phyloP scores from a whole-genome alignment of 2,113 vertebrate genomes.

The Columba janthina region DNA sequence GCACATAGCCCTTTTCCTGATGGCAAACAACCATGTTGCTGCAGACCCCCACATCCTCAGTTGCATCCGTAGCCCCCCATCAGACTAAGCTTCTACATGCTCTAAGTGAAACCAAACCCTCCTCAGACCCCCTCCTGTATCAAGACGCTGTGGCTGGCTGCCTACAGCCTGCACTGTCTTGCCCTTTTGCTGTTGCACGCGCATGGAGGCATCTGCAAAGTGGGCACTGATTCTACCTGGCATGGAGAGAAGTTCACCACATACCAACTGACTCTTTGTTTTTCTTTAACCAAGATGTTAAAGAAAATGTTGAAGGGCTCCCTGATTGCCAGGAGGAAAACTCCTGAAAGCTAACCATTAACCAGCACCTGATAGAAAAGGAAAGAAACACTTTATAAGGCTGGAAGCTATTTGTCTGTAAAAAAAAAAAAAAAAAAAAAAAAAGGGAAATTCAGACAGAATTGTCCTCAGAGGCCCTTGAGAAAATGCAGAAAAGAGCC shows the following conservation, averaged over 20 bases:
- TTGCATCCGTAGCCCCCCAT: neutral
- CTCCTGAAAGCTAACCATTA: constrained; percentile 46
- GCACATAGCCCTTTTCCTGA: neutral
- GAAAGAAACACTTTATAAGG: neutral
- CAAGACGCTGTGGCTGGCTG: accelerated
- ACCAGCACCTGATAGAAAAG: neutral
- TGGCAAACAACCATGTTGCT: accelerated
- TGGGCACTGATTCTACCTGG: neutral
- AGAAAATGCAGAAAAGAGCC: neutral
- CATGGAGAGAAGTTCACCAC: neutral
- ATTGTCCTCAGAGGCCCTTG: accelerated
- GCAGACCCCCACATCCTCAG: neutral
- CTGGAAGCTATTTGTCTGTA: neutral
- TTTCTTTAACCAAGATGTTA: constrained; percentile 43
- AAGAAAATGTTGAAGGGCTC: neutral
- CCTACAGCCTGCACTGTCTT: accelerated
- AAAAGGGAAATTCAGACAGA: neutral
- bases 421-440: too few species aligned
- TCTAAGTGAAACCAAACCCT: neutral
- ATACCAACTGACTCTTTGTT: neutral
- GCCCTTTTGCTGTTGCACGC: neutral
- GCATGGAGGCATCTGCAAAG: neutral
- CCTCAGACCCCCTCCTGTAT: neutral
- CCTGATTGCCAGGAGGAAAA: neutral
- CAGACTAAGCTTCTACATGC: neutral